Conservation (phyloP, 2,113 vertebrate genomes). For the Carlito syrichta region DNA sequence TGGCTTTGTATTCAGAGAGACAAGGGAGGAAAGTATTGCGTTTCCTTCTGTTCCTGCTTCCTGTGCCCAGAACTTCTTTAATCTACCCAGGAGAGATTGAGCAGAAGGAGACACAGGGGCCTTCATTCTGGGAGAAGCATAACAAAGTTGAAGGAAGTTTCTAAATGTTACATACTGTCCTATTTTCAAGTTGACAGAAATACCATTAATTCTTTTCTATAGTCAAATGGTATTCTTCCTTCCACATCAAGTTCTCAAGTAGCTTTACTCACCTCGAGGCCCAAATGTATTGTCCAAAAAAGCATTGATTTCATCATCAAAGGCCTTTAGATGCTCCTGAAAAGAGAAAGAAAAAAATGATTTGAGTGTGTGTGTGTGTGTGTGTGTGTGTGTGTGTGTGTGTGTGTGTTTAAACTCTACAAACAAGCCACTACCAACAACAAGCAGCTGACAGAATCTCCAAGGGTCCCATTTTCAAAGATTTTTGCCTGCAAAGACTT, state of each 20-base stretch:
- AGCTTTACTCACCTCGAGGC: constrained; percentile 84
- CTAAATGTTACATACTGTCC: background rate
- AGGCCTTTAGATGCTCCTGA: constrained; percentile 85
- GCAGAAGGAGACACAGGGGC: background rate
- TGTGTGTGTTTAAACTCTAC: background rate
- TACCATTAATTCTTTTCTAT: background rate
- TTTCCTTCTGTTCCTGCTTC: background rate
- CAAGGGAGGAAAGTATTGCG: no score
- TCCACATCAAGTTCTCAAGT: background rate
- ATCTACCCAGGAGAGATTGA: background rate
- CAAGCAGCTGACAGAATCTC: background rate
- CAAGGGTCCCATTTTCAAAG: background rate
- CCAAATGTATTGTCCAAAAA: constrained; percentile 90
- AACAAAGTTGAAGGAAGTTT: background rate
- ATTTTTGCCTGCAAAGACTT: background rate
- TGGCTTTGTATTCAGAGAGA: background rate
- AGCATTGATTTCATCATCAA: constrained; percentile 84
- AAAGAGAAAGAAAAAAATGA: constrained; percentile 62
- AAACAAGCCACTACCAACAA: background rate
- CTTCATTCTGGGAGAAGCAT: background rate
- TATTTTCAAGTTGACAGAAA: background rate
- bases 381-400: no score
- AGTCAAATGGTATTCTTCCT: background rate
- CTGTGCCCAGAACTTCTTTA: background rate
- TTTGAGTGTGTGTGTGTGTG: no score